These are phyloP conservation scores for Aspidoscelis tigris DNA, from an alignment of 2,113 vertebrate species.

Conservation along the genomic window DNA sequence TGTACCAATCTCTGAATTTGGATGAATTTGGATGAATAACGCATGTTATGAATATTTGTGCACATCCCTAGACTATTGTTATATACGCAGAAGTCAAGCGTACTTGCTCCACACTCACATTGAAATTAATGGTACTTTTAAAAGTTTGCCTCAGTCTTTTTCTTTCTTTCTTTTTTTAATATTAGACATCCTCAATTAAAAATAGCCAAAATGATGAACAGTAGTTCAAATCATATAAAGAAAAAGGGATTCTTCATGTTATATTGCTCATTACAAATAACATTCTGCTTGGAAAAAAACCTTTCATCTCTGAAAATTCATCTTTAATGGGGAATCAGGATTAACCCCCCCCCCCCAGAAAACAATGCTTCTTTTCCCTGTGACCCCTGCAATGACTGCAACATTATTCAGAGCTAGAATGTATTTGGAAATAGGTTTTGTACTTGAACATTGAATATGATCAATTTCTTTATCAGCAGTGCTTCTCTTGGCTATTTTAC, in stretches of 20 bases:
- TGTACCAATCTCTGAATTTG: too few species aligned
- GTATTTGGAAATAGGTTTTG: constrained; percentile 31
- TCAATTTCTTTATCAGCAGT: constrained; percentile 24
- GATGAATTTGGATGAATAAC: too few species aligned
- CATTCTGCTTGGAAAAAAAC: not conserved
- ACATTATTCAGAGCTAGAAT: constrained; percentile 7
- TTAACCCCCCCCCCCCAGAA: not conserved
- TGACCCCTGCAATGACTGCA: not conserved
- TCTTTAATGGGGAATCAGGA: not conserved
- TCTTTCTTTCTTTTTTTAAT: not conserved
- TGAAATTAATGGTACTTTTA: too few species aligned
- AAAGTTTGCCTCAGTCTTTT: too few species aligned
- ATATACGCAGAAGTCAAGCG: too few species aligned
- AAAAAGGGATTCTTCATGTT: not conserved
- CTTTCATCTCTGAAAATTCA: not conserved
- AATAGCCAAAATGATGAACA: not conserved
- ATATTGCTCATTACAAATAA: not conserved
- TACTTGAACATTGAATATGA: constrained; percentile 15
- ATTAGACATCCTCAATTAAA: not conserved
- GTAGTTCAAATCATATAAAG: not conserved
- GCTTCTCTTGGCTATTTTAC: constrained; percentile 17
- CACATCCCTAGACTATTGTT: too few species aligned
- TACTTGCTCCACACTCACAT: too few species aligned
- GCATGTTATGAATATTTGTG: too few species aligned
- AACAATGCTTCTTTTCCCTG: not conserved